Evolutionary conservation across 2,113 vertebrate species (phyloP).

Genomic region (Orycteropus afer): DNA sequence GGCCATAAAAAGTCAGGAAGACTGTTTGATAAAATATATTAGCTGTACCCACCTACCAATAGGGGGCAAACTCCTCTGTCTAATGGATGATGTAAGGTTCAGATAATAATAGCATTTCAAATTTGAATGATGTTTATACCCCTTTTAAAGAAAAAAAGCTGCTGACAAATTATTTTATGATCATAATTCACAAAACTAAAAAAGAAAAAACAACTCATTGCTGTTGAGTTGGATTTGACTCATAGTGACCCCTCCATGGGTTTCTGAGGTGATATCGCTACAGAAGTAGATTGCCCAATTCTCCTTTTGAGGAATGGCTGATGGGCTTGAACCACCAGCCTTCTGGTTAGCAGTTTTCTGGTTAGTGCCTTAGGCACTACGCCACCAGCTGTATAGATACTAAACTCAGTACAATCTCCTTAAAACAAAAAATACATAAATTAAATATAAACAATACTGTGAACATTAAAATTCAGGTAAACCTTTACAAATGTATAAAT

Average conservation of each 20-base stretch:
- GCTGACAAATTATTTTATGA: background rate
- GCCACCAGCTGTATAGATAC: background rate
- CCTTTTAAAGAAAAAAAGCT: background rate
- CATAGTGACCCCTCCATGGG: too few relatives aligned
- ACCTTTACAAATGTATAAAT: background rate
- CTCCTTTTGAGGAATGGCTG: too few relatives aligned
- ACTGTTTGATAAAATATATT: background rate
- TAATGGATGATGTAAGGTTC: background rate
- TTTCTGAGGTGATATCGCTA: too few relatives aligned
- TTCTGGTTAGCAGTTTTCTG: too few relatives aligned
- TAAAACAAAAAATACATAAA: slow-evolving; percentile 21
- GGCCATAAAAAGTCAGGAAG: background rate
- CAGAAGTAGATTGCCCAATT: too few relatives aligned
- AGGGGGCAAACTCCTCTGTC: background rate
- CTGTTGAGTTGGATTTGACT: too few relatives aligned
- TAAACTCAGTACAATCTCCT: background rate
- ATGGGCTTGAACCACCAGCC: too few relatives aligned
- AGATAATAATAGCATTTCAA: background rate
- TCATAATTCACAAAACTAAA: too few relatives aligned
- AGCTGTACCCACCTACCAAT: background rate
- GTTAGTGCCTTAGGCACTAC: too few relatives aligned
- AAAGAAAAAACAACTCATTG: too few relatives aligned
- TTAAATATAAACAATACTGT: background rate
- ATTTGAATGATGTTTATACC: background rate
- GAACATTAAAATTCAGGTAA: background rate